Base-by-base conservation (phyloP, 1,140 invertebrate genomes). In the Saccostrea echinata region DNA sequence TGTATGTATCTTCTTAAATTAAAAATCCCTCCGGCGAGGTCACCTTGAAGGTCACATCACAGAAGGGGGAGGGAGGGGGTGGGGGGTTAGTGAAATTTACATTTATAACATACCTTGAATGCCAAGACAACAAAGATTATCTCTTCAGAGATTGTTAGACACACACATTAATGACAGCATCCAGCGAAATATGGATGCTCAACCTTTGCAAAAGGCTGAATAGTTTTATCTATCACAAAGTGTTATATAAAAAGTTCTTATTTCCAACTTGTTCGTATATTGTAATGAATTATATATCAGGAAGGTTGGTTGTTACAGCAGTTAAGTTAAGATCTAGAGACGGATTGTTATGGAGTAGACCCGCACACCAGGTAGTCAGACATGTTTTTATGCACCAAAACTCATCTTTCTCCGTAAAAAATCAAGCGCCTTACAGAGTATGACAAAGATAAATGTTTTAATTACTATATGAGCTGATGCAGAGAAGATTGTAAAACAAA, bases 381-480 rank as follows among this genome's bases (percentile, higher is more conserved):
- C 24, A 76, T 76, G 68, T 76, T 76, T 71, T 76, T 76, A 27
- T 18, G 68, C 68, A 76, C 68, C 27, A 30, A 33, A 76, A 76
- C 27, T 76, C 68, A 76, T 76, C 30, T 76, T 76, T 33, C 30
- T 27, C 30, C 57, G 16, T 9, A 76, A 33, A 76, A 76, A 76
- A 27, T 30, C 16, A 3, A 16, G 68, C 24, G 30, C 27, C 68
- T 76, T 33, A 76, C 68, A 11, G 27, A 33, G 30, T 16, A 76
- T 76, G 68, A 76, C 68, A 76, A 76, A 76, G 68, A 76, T 76
- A 30, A 76, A 76, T 76, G 68, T 27, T 76, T 33, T 76, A 76
- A 76, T 76, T 76, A 76, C 68, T 30, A 30, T 76, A 33, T 30
- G 68, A 76, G 68, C 16, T 76, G 68, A 76, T 76, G 68, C 68